Conservation (phyloP, 1,140 invertebrate genomes). For the Triops cancriformis region DNA sequence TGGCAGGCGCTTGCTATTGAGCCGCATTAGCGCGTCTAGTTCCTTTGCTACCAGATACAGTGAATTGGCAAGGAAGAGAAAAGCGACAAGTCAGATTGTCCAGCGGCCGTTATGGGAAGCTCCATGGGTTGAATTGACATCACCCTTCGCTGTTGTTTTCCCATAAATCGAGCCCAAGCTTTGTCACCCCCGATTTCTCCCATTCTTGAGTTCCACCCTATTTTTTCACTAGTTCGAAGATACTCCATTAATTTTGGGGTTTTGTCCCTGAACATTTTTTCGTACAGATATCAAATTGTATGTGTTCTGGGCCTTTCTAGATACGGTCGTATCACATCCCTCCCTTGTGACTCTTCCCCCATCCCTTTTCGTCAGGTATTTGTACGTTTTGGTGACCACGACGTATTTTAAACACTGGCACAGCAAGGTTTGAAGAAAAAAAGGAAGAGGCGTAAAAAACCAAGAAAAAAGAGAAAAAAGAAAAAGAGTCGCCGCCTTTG, state of each 20-base stretch:
- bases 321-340: too few relatives aligned
- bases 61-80: conserved; percentile 10
- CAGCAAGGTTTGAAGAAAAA: neutral
- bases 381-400: neutral
- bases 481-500: too few relatives aligned
- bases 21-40: neutral
- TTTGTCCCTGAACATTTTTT: too few relatives aligned
- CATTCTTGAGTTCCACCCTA: neutral
- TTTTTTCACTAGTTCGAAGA: neutral
- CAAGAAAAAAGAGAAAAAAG: neutral
- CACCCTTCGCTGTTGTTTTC: neutral
- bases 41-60: neutral
- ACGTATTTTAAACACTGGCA: neutral
- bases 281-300: neutral
- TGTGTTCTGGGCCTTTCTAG: neutral
- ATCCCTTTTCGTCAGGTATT: neutral
- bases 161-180: neutral
- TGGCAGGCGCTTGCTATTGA: conserved; percentile 7
- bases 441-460: neutral
- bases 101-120: neutral
- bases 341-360: neutral
- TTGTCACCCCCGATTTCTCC: neutral
- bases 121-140: conserved; percentile 1
- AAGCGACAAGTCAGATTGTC: neutral
- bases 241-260: too few relatives aligned